A percentile compares a stretch with the other conserved stretches of the same genome.
Conservation (phyloP, 2,888 invertebrate genomes). For the Timema cristinae region DNA sequence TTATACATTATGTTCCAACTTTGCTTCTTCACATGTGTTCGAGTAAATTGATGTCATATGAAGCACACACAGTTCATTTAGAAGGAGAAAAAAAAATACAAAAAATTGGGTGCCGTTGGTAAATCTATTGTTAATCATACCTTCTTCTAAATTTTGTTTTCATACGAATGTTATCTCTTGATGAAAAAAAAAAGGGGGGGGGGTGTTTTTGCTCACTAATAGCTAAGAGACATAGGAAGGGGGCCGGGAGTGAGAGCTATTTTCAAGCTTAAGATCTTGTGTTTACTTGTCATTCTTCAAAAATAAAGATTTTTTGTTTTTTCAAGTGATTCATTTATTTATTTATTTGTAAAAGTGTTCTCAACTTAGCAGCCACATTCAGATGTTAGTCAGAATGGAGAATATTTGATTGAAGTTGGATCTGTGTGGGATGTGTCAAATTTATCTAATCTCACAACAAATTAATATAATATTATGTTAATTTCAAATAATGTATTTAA, state of each 20-base stretch:
- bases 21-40: too few species aligned
- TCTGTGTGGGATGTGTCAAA: not conserved
- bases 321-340: not conserved
- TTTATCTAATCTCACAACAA: not conserved
- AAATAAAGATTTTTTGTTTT: not conserved
- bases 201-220: not conserved
- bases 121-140: too few species aligned
- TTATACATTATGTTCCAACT: too few species aligned
- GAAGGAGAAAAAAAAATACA: too few species aligned
- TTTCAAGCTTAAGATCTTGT: not conserved
- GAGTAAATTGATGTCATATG: too few species aligned
- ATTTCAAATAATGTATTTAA: too few species aligned
- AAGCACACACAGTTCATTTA: too few species aligned
- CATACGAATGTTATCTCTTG: too few species aligned
- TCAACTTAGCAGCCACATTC: not conserved
- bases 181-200: not conserved
- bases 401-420: not conserved
- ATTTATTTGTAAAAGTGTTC: not conserved
- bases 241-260: not conserved
- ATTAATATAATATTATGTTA: too few species aligned
- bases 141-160: too few species aligned
- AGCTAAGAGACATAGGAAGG: not conserved
- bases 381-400: conserved; percentile 11
- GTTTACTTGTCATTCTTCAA: too few species aligned
- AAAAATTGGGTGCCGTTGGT: too few species aligned